Base-by-base conservation (phyloP, 2,113 vertebrate species). In the Menura novaehollandiae region DNA sequence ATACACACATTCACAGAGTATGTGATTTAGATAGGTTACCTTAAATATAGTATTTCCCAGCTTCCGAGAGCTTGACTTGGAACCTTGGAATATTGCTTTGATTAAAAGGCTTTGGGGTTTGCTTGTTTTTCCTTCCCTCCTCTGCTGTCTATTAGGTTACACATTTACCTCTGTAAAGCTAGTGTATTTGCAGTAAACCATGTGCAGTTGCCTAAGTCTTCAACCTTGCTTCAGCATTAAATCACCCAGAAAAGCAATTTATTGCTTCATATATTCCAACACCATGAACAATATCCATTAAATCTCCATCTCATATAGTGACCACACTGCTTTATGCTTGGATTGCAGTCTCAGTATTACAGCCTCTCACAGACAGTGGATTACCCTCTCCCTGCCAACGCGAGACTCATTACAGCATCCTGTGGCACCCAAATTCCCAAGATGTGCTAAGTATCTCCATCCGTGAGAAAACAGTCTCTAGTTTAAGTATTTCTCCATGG, bases 231-330 rank as follows among this genome's bases (percentile, higher is more conserved):
- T 90, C 82, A 44, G 91, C 78, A 91, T 88, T 90, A 95, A 95
- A 94, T 95, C 93, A 96, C 43, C 89, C 85, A 95, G 91, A 95
- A 93, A 96, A 95, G 64, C 83, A 92, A 96, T 96, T 94, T 96
- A 94, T 94, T 94, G 89, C 92, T 92, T 93, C 88, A 87, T 92
- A 88, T 93, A 96, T 92, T 93, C 88, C 91, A 95, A 74, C 81
- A 93, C 92, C 88, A 80, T 60, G 71, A 89, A 96, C 74, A 96
- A 93, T 62, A 96, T 74, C 94, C 95, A 96, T 96, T 95, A 96
- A 96, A 94, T 85, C 58, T 94, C 80, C 86, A 92, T 83, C 93
- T 92, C 66, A 27, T 75, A 85, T 15, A 93, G 89, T 85, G 93
- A 88, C 90, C 81, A 66, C 41, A 19, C 16, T 22, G 85, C 85